Percentiles rank a stretch among this genome's conserved stretches.
These are phyloP conservation scores for Leucoraja ocellata DNA, from an alignment of 2,797 vertebrate species.

Conservation along the genomic window DNA sequence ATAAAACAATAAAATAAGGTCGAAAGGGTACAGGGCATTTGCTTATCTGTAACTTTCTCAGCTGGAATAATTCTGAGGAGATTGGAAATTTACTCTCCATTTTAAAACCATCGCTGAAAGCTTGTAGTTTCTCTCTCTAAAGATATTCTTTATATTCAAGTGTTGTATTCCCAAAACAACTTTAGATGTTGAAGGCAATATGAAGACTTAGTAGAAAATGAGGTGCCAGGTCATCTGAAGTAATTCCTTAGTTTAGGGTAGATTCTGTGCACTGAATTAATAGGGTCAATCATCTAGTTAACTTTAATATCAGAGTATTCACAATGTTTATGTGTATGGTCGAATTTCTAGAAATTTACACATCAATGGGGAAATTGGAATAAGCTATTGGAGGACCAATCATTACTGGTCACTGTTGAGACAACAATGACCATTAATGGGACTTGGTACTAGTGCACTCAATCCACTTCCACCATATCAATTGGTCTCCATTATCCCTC, in stretches of 20 bases:
- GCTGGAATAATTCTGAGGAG: neutral
- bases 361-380: too few relatives aligned
- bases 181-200: neutral
- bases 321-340: neutral
- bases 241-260: neutral
- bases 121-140: neutral
- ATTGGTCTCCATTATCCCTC: too few relatives aligned
- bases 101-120: neutral
- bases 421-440: too few relatives aligned
- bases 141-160: neutral
- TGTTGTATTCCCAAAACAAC: neutral
- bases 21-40: too few relatives aligned
- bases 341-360: too few relatives aligned
- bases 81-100: neutral
- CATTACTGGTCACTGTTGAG: too few relatives aligned
- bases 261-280: neutral
- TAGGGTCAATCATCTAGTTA: neutral
- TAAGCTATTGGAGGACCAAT: too few relatives aligned
- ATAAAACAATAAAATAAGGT: too few relatives aligned
- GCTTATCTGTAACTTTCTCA: neutral
- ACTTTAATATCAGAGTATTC: neutral
- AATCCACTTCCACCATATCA: too few relatives aligned
- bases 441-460: too few relatives aligned
- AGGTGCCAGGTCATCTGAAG: neutral
- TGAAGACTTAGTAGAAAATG: neutral